Evolutionary conservation across 2,113 vertebrate genomes (phyloP), one percentile per base, ranked within the genome.

Genomic region (Elanus axillaris): DNA sequence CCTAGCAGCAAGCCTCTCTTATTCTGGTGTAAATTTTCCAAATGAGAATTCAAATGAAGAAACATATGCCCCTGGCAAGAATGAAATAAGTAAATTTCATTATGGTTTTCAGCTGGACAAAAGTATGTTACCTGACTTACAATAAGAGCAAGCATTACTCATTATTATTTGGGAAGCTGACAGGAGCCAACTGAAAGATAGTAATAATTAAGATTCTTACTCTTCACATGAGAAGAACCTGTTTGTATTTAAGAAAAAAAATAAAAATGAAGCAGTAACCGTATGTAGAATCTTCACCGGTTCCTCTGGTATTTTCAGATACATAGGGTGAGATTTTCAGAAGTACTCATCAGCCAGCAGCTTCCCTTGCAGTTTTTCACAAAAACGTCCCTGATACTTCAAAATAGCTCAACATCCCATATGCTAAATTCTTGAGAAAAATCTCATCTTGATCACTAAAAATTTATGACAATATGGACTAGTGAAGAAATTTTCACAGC

Each of bases 381-480:
- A 81, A 91, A 92, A 94, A 40, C 1, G 8, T 67, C 64, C 47
- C 69, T 38, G 66, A 76, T 86, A 89, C 94, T 94, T 93, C 67
- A 60, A 58, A 93, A 94, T 23, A 91, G 48, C 48, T 94, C 16
- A 13, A 86, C 89, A 94, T 69, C 26, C 93, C 91, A 91, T 89
- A 91, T 97, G 94, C 84, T 82, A 82, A 88, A 72, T 62, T 86
- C 77, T 85, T 82, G n/a, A 93, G 45, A 94, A 95, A 94, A 90
- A 86, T 53, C 93, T 90, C 77, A 85, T 91, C 86, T 86, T 62
- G 48, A 95, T 91, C 88, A 86, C 91, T 95, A 87, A 88, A 90
- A 91, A 96, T 93, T 95, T 93, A 93, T 95, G 94, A 86, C 93
- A 97, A 93, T 95, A 94, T 94, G 95, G 91, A 82, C 64, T 48